These are phyloP conservation scores for Leistus spinibarbis DNA, from an alignment of 2,888 invertebrate species.

Conservation along the genomic window DNA sequence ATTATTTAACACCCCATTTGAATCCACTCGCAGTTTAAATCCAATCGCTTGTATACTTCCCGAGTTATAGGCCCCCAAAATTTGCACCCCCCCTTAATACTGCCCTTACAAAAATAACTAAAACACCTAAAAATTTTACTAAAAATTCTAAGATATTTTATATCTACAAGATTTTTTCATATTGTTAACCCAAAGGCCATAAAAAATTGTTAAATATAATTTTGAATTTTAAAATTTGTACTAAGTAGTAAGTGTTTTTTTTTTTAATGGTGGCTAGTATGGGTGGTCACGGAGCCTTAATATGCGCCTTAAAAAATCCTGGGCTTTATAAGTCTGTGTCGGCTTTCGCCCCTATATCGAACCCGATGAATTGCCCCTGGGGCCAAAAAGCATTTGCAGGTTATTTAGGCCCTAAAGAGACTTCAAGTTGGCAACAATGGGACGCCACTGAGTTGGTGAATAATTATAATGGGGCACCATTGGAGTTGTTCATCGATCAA, in stretches of 20 bases:
- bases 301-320: slow-evolving; percentile 89
- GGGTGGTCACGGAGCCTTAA: slow-evolving; percentile 97
- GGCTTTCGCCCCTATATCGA: slow-evolving; percentile 94
- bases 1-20: no score
- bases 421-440: slow-evolving; percentile 77
- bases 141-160: no score
- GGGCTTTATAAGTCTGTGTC: slow-evolving; percentile 87
- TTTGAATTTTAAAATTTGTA: slow-evolving; percentile 49
- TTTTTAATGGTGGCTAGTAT: slow-evolving; percentile 75
- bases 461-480: slow-evolving; percentile 80
- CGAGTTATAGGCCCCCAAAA: no score
- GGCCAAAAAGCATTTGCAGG: slow-evolving; percentile 84
- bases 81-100: no score
- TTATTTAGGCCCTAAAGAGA: slow-evolving; percentile 74
- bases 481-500: slow-evolving; percentile 89
- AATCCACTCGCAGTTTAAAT: no score
- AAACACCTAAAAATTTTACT: no score
- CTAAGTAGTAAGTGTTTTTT: no score
- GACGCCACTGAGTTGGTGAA: slow-evolving; percentile 86
- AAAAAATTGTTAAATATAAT: no score
- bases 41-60: no score
- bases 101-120: no score
- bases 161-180: no score
- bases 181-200: no score
- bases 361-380: slow-evolving; percentile 86